Conservation (phyloP, 2,797 vertebrate genomes). For the Chloroceryle inda region DNA sequence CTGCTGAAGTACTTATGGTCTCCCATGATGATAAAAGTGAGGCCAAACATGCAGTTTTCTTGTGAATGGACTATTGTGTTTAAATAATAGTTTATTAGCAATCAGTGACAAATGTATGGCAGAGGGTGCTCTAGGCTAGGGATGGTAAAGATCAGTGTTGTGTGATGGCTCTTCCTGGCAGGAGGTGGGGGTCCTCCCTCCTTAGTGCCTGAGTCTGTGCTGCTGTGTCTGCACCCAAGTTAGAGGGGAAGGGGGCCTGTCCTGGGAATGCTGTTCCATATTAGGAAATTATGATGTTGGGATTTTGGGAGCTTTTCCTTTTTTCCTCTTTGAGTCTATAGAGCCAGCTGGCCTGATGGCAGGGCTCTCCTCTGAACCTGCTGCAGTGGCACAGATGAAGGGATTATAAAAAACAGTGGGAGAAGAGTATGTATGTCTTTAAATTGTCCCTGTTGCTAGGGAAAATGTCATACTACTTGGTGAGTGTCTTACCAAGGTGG, state of each 20-base stretch:
- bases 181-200: background rate
- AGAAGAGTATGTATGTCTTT: background rate
- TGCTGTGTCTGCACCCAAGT: fast-evolving
- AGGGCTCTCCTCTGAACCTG: background rate
- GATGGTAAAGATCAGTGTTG: background rate
- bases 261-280: background rate
- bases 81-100: background rate
- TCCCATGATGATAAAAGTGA: background rate
- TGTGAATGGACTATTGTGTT: background rate
- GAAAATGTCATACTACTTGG: fast-evolving
- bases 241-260: fast-evolving
- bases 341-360: background rate
- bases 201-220: background rate
- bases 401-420: background rate
- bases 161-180: background rate
- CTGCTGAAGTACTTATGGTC: background rate
- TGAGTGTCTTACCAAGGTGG: background rate
- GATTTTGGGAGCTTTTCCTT: background rate
- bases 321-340: fast-evolving
- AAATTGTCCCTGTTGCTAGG: background rate
- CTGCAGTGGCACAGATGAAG: background rate
- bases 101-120: background rate
- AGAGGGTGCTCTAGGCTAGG: background rate
- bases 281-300: background rate
- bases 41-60: background rate